Evolutionary conservation across 2,888 invertebrate genomes (phyloP).

Genomic region (Microplitis deprimator): DNA sequence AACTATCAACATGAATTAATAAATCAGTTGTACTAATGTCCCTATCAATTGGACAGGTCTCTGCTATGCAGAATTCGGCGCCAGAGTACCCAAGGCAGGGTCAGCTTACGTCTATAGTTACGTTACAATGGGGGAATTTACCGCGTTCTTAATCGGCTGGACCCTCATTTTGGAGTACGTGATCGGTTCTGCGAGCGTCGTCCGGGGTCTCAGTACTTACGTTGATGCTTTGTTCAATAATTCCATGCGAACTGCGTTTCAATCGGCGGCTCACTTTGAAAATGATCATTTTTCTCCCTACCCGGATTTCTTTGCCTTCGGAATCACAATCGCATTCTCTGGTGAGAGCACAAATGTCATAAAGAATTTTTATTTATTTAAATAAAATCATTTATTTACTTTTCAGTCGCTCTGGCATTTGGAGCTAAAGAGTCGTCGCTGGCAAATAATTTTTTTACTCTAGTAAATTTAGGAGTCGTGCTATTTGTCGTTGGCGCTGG

Average conservation of each 20-base stretch:
- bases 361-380: slow-evolving; percentile 27
- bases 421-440: slow-evolving; percentile 91
- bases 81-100: slow-evolving; percentile 90
- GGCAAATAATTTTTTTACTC: slow-evolving; percentile 90
- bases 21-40: background rate
- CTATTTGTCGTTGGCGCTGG: slow-evolving; percentile 87
- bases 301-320: slow-evolving; percentile 85
- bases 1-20: slow-evolving; percentile 6
- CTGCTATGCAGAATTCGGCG: slow-evolving; percentile 94
- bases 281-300: slow-evolving; percentile 79
- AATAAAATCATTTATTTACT: slow-evolving; percentile 34
- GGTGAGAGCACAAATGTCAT: slow-evolving; percentile 68
- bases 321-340: slow-evolving; percentile 80
- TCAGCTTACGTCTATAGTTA: slow-evolving; percentile 96
- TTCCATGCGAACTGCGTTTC: slow-evolving; percentile 78
- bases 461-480: slow-evolving; percentile 86
- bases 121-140: slow-evolving; percentile 92
- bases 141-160: slow-evolving; percentile 94
- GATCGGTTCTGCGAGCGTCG: slow-evolving; percentile 88
- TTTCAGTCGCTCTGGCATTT: slow-evolving; percentile 80
- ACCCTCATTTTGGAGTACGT: slow-evolving; percentile 92
- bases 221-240: slow-evolving; percentile 80
- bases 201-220: slow-evolving; percentile 86
- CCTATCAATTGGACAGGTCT: slow-evolving; percentile 75
- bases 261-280: slow-evolving; percentile 78